phyloP scores from a whole-genome alignment of 1,140 invertebrate genomes.

The Scylla paramamosain region DNA sequence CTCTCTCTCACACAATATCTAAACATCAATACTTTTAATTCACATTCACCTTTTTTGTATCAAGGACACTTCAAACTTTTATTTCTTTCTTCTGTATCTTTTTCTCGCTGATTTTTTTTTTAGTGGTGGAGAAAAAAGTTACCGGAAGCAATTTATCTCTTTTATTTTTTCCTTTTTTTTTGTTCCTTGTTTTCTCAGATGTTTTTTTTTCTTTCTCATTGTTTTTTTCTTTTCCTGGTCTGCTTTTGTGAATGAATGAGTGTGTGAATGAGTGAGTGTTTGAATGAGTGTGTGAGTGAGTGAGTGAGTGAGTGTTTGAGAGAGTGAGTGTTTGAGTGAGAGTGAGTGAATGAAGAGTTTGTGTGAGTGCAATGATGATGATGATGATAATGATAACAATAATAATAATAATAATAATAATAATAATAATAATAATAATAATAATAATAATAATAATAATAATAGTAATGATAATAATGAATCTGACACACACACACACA shows the following conservation, averaged over 20 bases:
- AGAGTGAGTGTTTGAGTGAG: not conserved
- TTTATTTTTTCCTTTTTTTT: no score
- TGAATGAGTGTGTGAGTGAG: not conserved
- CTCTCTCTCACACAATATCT: no score
- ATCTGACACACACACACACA: not conserved
- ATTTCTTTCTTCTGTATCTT: no score
- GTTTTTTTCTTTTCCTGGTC: not conserved
- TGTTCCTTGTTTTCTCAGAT: no score
- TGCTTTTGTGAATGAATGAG: conserved; percentile 29
- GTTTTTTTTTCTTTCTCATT: no score
- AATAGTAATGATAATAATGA: not conserved
- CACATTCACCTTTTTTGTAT: no score
- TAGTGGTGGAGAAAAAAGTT: no score
- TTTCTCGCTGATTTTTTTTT: no score
- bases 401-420: not conserved
- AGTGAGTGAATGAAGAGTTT: not conserved
- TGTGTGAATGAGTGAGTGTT: conserved; percentile 34
- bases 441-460: not conserved
- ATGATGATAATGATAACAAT: not conserved
- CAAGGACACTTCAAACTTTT: no score
- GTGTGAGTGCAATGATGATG: not conserved
- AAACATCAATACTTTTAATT: no score
- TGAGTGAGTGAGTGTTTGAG: no score
- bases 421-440: not conserved
- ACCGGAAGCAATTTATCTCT: no score